Conservation (phyloP, 2,888 invertebrate species). For the Folsomia candida region DNA sequence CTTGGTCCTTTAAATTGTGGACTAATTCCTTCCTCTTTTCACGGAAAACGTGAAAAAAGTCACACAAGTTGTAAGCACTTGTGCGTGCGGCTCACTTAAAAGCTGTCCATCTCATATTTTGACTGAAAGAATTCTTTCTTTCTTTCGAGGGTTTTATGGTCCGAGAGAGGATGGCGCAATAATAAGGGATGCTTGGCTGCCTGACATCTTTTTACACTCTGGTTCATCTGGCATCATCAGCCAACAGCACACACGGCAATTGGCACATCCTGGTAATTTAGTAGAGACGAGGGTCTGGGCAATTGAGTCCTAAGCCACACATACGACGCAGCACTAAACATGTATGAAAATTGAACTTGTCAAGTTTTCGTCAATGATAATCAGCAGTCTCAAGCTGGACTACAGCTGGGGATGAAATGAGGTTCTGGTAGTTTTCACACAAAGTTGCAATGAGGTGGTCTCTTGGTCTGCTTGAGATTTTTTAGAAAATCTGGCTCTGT, state of each 20-base stretch:
- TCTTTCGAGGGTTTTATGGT: slow-evolving; percentile 6
- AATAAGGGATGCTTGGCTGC: slow-evolving; percentile 9
- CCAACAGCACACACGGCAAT: not conserved
- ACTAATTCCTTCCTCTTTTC: slow-evolving; percentile 15
- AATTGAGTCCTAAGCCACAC: not conserved
- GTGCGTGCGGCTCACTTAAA: slow-evolving; percentile 10
- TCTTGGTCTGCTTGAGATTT: not conserved
- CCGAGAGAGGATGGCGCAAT: slow-evolving; percentile 9
- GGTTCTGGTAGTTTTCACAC: not conserved
- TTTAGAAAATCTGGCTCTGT: slow-evolving; percentile 3
- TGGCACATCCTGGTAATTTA: slow-evolving; percentile 18
- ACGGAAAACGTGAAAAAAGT: slow-evolving; percentile 19
- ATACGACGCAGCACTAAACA: too few relatives aligned
- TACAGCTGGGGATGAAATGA: not conserved
- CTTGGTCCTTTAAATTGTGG: not conserved
- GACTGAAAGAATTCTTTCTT: slow-evolving; percentile 3
- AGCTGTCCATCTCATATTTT: not conserved
- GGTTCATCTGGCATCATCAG: slow-evolving; percentile 10
- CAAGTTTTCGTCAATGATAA: slow-evolving; percentile 20
- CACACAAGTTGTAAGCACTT: slow-evolving; percentile 21
- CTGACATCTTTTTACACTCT: slow-evolving; percentile 13
- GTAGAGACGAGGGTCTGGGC: not conserved
- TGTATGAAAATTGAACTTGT: slow-evolving; percentile 16
- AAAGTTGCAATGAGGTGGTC: not conserved
- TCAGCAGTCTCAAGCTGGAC: slow-evolving; percentile 4